Base-by-base conservation (phyloP, 2,113 vertebrate genomes). In the Pelobates fuscus region DNA sequence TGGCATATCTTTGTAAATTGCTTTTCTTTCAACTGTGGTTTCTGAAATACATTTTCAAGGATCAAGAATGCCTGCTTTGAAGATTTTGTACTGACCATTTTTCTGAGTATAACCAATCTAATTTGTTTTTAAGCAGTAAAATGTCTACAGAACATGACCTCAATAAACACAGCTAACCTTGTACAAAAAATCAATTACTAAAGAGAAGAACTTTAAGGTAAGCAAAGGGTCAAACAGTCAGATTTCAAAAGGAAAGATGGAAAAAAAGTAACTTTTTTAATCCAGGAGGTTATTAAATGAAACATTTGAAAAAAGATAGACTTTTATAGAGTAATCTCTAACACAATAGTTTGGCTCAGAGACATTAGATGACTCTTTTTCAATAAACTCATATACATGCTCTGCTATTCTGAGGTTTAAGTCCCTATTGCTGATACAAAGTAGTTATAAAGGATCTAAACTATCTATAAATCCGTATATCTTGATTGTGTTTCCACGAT, bases 171-270 rank as follows among this genome's bases (percentile, higher is more conserved):
- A 80, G 55, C 80, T 82, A 79, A 74, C 67, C 59, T 75, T 71
- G 78, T 69, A 71, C 84, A 83, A 84, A 86, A 90, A 87, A 89
- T 90, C 81, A 88, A 84, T 91, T 90, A 82, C 75, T 46, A 30
- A 78, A 80, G 71, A 82, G 25, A 43, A 71, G 82, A 86, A 83
- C 57, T 80, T 70, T 65, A 78, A 82, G 64, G 66, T 62, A 75
- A 61, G 68, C 7, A 10, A 71, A 60, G 85, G 78, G 67, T 84
- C 83, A 81, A 78, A 57, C 80, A 75, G 81, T 57, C 77, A 27
- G 75, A 71, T 67, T 63, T 77, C 63, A 79, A 77, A 80, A 65
- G 77, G 17, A 72, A 82, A 54, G 82, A 87, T 78, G 27, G 41
- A 62, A 25, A 49, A 25, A 49, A 80, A 66, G 55, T 32, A 64